Evolutionary conservation across 2,797 vertebrate genomes (phyloP).

Genomic region (Yasuhikotakia modesta): DNA sequence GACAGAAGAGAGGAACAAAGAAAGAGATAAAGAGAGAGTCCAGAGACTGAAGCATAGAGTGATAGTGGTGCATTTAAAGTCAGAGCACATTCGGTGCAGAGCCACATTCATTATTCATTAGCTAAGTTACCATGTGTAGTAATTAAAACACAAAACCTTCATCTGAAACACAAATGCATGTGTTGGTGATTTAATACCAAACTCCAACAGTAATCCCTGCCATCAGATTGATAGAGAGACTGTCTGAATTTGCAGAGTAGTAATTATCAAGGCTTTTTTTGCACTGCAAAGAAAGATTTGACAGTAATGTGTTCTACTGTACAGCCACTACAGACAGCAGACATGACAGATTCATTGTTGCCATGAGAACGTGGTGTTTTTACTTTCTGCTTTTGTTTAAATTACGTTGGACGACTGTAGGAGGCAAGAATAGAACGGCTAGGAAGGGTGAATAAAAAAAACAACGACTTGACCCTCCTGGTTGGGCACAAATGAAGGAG

Average conservation of each 20-base stretch:
- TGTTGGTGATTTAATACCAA: slow-evolving; percentile 63
- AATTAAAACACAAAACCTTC: slow-evolving; percentile 77
- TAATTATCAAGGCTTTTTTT: not conserved
- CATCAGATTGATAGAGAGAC: slow-evolving; percentile 64
- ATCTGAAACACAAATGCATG: slow-evolving; percentile 73
- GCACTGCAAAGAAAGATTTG: not conserved
- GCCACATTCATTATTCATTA: slow-evolving; percentile 84
- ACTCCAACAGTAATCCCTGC: slow-evolving; percentile 54
- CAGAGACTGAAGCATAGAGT: slow-evolving; percentile 55
- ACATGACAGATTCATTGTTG: slow-evolving; percentile 22
- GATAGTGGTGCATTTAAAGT: slow-evolving; percentile 77
- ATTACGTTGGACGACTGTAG: slow-evolving; percentile 51
- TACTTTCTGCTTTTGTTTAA: slow-evolving; percentile 22
- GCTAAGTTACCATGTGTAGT: slow-evolving; percentile 81
- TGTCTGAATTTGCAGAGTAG: slow-evolving; percentile 53
- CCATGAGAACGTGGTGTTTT: slow-evolving; percentile 48
- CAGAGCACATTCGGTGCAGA: slow-evolving; percentile 79
- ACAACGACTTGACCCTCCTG: slow-evolving; percentile 66
- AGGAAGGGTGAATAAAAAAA: slow-evolving; percentile 61
- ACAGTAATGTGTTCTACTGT: slow-evolving; percentile 6
- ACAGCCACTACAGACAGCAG: slow-evolving; percentile 22
- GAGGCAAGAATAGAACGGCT: slow-evolving; percentile 65
- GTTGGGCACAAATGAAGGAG: slow-evolving; percentile 71
- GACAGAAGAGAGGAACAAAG: slow-evolving; percentile 56
- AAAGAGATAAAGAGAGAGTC: slow-evolving; percentile 48